These are phyloP conservation scores for Pseudomugil gertrudae DNA, from an alignment of 2,797 vertebrate species.

Conservation along the genomic window DNA sequence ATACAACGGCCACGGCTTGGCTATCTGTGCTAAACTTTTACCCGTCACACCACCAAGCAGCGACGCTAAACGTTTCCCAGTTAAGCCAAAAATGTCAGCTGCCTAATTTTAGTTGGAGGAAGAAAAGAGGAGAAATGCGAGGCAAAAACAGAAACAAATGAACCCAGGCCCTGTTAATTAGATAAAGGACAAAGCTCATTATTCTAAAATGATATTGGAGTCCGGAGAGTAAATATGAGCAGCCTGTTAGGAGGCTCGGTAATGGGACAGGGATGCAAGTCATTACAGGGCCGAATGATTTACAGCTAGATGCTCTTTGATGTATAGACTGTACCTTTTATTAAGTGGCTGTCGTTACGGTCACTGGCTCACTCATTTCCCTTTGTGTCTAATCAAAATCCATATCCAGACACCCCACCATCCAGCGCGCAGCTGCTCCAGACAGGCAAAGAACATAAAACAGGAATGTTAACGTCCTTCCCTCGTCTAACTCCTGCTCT, in stretches of 20 bases:
- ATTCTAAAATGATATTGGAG: conserved; percentile 95
- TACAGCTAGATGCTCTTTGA: conserved; percentile 89
- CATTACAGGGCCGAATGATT: conserved; percentile 88
- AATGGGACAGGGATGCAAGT: conserved; percentile 87
- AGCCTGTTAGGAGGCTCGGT: conserved; percentile 84
- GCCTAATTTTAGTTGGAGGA: conserved; percentile 83
- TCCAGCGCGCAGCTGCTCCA: conserved; percentile 43
- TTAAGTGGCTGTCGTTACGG: conserved; percentile 77
- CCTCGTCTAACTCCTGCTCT: conserved; percentile 8
- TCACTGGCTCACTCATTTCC: conserved; percentile 75
- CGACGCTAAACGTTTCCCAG: conserved; percentile 90
- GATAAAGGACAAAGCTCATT: conserved; percentile 96
- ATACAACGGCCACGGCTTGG: conserved; percentile 23
- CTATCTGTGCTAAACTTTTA: conserved; percentile 59
- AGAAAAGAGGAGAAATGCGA: background rate
- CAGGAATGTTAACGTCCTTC: conserved; percentile 31
- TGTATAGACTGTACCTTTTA: conserved; percentile 85
- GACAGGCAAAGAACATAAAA: conserved; percentile 45
- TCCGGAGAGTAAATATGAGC: conserved; percentile 89
- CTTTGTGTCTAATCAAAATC: conserved; percentile 78
- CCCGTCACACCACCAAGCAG: conserved; percentile 82
- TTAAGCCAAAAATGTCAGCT: conserved; percentile 86
- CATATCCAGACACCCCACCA: conserved; percentile 55
- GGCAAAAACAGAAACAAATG: conserved; percentile 39
- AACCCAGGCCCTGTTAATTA: conserved; percentile 92